These are phyloP conservation scores for Drosophila austrosaltans DNA, from an alignment of 2,888 invertebrate species.

Conservation along the genomic window DNA sequence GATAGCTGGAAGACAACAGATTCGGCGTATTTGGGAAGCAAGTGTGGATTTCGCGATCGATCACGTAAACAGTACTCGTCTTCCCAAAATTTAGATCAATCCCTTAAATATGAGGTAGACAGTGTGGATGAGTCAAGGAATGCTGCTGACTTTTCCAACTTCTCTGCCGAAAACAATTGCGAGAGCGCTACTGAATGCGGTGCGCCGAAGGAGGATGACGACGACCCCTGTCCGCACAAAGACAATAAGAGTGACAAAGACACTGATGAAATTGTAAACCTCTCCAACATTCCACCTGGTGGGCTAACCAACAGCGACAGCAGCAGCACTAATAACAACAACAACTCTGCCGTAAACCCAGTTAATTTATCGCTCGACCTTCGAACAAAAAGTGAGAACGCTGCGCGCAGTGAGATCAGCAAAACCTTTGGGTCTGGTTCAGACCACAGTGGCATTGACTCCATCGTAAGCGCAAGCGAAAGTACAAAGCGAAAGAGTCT, in stretches of 20 bases:
- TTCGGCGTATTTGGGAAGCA: constrained; percentile 80
- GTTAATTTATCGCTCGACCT: constrained; percentile 90
- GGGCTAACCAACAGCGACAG: constrained; percentile 65
- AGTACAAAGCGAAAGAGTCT: constrained; percentile 76
- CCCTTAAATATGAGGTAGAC: constrained; percentile 68
- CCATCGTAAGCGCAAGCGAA: constrained; percentile 54
- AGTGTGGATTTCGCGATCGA: constrained; percentile 65
- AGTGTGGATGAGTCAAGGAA: constrained; percentile 62
- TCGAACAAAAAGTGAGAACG: constrained; percentile 85
- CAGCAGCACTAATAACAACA: constrained; percentile 84
- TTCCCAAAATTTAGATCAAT: constrained; percentile 60
- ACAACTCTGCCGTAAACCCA: constrained; percentile 89
- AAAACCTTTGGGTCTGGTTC: constrained; percentile 49
- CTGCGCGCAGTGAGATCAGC: constrained; percentile 42
- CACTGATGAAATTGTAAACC: constrained; percentile 70
- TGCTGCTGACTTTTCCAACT: constrained; percentile 49
- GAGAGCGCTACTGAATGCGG: constrained; percentile 82
- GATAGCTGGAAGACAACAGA: constrained; percentile 88
- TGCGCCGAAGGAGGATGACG: constrained; percentile 33
- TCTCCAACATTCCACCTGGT: constrained; percentile 66
- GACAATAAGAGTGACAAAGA: constrained; percentile 73
- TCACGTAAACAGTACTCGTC: constrained; percentile 62
- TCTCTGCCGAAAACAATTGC: constrained; percentile 73
- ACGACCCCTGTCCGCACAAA: constrained; percentile 50
- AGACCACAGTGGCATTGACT: constrained; percentile 55